These are phyloP conservation scores for Danio aesculapii DNA, from an alignment of 2,797 vertebrate genomes.

Conservation along the genomic window DNA sequence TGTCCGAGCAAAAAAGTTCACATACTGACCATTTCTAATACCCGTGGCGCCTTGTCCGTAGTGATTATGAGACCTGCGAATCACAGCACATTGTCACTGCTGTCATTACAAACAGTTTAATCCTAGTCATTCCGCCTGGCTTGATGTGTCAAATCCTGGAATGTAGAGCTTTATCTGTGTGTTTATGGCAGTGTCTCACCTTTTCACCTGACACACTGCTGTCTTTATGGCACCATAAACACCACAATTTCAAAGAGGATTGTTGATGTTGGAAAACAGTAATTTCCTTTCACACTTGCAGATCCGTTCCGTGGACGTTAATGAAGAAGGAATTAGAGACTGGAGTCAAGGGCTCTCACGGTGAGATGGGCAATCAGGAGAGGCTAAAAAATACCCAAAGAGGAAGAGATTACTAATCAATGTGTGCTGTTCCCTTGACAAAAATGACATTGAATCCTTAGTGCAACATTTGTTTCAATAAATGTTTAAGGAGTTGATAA, in stretches of 20 bases:
- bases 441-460: neutral
- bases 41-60: no score
- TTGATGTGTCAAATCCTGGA: slow-evolving; percentile 67
- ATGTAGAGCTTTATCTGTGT: slow-evolving; percentile 63
- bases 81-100: neutral
- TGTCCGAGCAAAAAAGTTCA: no score
- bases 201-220: slow-evolving; percentile 22
- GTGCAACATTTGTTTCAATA: neutral
- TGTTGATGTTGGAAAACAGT: neutral
- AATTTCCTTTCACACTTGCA: slow-evolving; percentile 5
- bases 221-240: slow-evolving; percentile 9
- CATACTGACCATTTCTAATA: no score
- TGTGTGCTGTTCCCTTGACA: neutral
- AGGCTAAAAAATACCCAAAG: neutral
- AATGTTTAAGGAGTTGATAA: neutral
- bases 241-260: neutral
- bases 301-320: neutral
- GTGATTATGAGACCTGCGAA: no score
- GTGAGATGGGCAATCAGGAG: slow-evolving; percentile 44
- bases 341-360: slow-evolving; percentile 68
- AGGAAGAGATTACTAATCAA: neutral
- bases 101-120: slow-evolving; percentile 19
- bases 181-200: slow-evolving; percentile 5
- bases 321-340: slow-evolving; percentile 16
- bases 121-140: slow-evolving; percentile 7